Conservation (phyloP, 2,797 vertebrate species). For the Onychomys leucogaster region DNA sequence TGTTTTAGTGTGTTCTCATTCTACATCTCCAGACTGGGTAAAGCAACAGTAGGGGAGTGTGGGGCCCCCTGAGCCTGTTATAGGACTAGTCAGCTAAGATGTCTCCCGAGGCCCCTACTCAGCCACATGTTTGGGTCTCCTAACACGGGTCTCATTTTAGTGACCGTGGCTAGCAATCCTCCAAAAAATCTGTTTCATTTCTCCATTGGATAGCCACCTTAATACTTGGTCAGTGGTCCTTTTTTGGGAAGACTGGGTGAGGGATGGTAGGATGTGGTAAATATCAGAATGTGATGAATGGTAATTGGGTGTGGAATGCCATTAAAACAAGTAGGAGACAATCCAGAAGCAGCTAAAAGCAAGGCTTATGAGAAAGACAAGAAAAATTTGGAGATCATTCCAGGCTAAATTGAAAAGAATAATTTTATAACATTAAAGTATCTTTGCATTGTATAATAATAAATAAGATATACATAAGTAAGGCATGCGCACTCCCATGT, state of each 20-base stretch:
- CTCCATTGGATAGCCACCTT: neutral
- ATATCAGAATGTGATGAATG: neutral
- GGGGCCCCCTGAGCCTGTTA: neutral
- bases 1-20: neutral
- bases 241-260: neutral
- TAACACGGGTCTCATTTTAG: neutral
- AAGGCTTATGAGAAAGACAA: neutral
- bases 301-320: neutral
- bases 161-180: neutral
- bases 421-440: neutral
- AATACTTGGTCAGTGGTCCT: neutral
- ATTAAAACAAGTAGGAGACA: neutral
- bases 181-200: neutral
- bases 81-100: neutral
- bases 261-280: neutral
- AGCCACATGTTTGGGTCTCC: neutral
- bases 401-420: neutral
- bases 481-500: neutral
- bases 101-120: neutral
- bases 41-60: neutral
- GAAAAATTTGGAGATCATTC: neutral
- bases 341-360: neutral
- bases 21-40: neutral
- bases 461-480: neutral
- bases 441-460: neutral